A percentile compares a stretch with the other conserved stretches of the same genome.
These are phyloP conservation scores for Hedychridium roseum DNA, from an alignment of 2,888 invertebrate species.

Conservation along the genomic window DNA sequence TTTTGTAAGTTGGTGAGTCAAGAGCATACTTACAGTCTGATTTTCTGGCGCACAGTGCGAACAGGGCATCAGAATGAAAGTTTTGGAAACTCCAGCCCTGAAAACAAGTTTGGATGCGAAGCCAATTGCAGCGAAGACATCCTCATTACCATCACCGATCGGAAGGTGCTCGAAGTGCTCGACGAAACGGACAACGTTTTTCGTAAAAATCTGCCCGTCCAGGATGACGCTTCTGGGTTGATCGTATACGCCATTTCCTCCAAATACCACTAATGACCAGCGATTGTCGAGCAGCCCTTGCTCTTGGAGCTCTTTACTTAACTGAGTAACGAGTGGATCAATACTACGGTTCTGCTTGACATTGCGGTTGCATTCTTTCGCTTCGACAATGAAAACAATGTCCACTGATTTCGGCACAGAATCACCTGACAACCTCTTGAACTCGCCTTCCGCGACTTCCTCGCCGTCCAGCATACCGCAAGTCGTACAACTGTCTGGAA, in stretches of 20 bases:
- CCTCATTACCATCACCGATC: slow-evolving; percentile 72
- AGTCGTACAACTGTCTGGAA: slow-evolving; percentile 83
- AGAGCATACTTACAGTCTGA: slow-evolving; percentile 70
- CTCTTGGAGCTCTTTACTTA: slow-evolving; percentile 75
- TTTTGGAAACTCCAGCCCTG: slow-evolving; percentile 84
- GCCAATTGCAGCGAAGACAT: slow-evolving; percentile 80
- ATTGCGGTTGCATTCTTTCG: slow-evolving; percentile 82
- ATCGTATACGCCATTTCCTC: slow-evolving; percentile 78
- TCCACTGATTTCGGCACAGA: slow-evolving; percentile 77
- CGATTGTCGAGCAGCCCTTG: slow-evolving; percentile 75
- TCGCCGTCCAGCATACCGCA: slow-evolving; percentile 77
- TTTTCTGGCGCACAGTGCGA: slow-evolving; percentile 74
- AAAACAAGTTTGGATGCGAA: slow-evolving; percentile 78
- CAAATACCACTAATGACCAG: slow-evolving; percentile 84
- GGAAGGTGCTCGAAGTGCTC: slow-evolving; percentile 76
- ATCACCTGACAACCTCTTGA: slow-evolving; percentile 70
- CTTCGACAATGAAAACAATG: slow-evolving; percentile 89
- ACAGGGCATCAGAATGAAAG: slow-evolving; percentile 83
- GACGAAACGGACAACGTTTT: slow-evolving; percentile 63
- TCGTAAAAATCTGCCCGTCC: slow-evolving; percentile 75
- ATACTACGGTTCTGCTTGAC: slow-evolving; percentile 74
- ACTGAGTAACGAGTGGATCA: slow-evolving; percentile 72
- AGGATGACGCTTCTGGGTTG: slow-evolving; percentile 78
- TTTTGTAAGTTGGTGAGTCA: slow-evolving; percentile 10
- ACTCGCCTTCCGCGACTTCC: slow-evolving; percentile 77